phyloP scores from a whole-genome alignment of 2,113 vertebrate species.

The mouse (Mus musculus) region GRCm39 chr11:18013501-18014000 shows the following conservation, averaged over 20 bases:
- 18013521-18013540: slow-evolving; percentile 51
- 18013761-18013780: not conserved
- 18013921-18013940: slow-evolving; percentile 35
- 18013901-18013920: slow-evolving; percentile 40
- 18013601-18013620: not conserved
- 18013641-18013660: slow-evolving; percentile 8
- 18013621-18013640: slow-evolving; percentile 42
- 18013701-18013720: not conserved
- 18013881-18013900: not conserved
- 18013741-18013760: not conserved
- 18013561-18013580: slow-evolving; percentile 9
- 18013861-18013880: not conserved
- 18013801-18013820: not conserved
- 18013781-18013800: slow-evolving; percentile 28
- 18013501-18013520: not conserved
- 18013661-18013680: slow-evolving; percentile 45
- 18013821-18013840: not conserved
- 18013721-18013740: slow-evolving; percentile 44
- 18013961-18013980: not conserved
- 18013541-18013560: slow-evolving; percentile 40
- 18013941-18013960: slow-evolving; percentile 42
- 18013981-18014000: slow-evolving; percentile 26
- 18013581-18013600: slow-evolving; percentile 39
- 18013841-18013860: not conserved
- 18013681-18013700: not conserved